Evolutionary conservation across 2,888 invertebrate species (phyloP), one percentile per base, ranked within the genome.

Genomic region (Rhamphomyia laevipes): DNA sequence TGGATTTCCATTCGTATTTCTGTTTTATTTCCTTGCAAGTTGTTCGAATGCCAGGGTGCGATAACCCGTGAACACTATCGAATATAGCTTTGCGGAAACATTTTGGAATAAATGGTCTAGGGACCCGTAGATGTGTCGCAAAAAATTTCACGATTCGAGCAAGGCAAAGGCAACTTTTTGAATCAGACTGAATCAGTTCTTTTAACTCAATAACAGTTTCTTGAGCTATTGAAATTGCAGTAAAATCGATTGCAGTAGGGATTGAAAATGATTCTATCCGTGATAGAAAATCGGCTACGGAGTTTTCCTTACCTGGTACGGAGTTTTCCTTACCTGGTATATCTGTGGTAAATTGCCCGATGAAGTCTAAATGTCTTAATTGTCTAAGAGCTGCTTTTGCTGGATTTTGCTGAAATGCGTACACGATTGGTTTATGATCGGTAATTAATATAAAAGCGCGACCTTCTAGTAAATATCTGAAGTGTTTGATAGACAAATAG

Each of bases 11-110:
- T n/a, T 13, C 35, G 7, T n/a, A 35, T 35, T 35, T 35, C 13
- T 13, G 4, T n/a, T n/a, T 13, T n/a, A 35, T 5, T n/a, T n/a
- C 9, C 23, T 50, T 52, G 2, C 30, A 43, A 3, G 57, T 53
- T 1, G 49, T n/a, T n/a, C n/a, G n/a, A n/a, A n/a, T n/a, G n/a
- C n/a, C n/a, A n/a, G n/a, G n/a, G n/a, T n/a, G n/a, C n/a, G n/a
- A n/a, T n/a, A n/a, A n/a, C n/a, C n/a, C n/a, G n/a, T 58, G 56
- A 4, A 58, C 2, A 1, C n/a, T 10, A 15, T 54, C 40, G 15
- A 40, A 52, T n/a, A 45, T 41, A 16, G 43, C n/a, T 3, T 18
- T 18, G 13, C 45, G 45, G 21, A 45, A 45, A 13, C 1, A 17
- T 5, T 17, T 17, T 11, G 45, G 33, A 18, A 35, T 21, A 21